These are phyloP conservation scores for Dryobotodes eremita DNA, from an alignment of 2,888 invertebrate genomes.

Conservation along the genomic window DNA sequence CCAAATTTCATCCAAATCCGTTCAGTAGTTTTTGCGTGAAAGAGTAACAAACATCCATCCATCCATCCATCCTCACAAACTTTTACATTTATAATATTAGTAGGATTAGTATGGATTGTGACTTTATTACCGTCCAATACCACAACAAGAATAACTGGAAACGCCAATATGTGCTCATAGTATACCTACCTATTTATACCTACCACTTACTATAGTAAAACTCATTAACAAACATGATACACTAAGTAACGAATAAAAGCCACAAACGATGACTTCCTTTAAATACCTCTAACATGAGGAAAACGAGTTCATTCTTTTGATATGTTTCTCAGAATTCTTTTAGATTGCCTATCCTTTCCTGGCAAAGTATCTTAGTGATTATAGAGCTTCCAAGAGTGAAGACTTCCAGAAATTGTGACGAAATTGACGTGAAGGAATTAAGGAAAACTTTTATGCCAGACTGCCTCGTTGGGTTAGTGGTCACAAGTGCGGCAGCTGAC, in stretches of 20 bases:
- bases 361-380: constrained; percentile 56
- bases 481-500: background rate
- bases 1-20: too few species aligned
- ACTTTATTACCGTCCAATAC: background rate
- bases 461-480: background rate
- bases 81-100: background rate
- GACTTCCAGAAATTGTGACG: constrained; percentile 53
- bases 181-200: background rate
- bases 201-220: constrained; percentile 1
- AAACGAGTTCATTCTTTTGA: constrained; percentile 68
- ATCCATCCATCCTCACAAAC: too few species aligned
- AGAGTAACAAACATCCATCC: too few species aligned
- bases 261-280: constrained; percentile 62
- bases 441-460: constrained; percentile 34
- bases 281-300: constrained; percentile 54
- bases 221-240: constrained; percentile 51
- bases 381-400: constrained; percentile 31
- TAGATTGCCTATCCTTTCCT: constrained; percentile 60
- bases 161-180: background rate
- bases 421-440: constrained; percentile 2
- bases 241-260: constrained; percentile 60
- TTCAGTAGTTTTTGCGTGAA: too few species aligned
- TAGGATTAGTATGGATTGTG: too few species aligned
- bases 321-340: constrained; percentile 62
- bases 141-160: constrained; percentile 3